A percentile compares a stretch with the other conserved stretches of the same genome.
Evolutionary conservation across 2,888 invertebrate genomes (phyloP).

Genomic region (Drosophila ezoana): DNA sequence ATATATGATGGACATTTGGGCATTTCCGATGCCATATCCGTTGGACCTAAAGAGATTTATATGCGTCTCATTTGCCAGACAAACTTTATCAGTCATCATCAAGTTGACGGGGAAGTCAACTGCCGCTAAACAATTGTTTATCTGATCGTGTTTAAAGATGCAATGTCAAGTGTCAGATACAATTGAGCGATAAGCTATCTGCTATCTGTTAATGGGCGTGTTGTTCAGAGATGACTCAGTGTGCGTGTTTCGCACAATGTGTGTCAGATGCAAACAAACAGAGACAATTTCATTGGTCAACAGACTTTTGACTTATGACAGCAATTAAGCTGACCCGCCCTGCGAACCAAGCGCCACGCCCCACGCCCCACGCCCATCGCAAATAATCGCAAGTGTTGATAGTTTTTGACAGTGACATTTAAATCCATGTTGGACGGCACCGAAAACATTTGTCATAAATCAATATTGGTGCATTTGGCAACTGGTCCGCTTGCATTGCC

Average conservation of each 20-base stretch:
- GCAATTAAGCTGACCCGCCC: conserved; percentile 32
- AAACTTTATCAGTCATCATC: conserved; percentile 10
- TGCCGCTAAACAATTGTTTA: conserved; percentile 15
- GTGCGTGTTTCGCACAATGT: conserved; percentile 13
- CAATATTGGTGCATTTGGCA: conserved; percentile 53
- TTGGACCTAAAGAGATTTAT: background rate
- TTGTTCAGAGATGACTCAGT: conserved; percentile 14
- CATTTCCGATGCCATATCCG: conserved; percentile 14
- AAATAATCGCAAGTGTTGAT: conserved; percentile 30
- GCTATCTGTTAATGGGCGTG: conserved; percentile 9
- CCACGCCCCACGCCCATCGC: background rate
- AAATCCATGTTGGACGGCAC: conserved; percentile 40
- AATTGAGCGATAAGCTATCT: conserved; percentile 21
- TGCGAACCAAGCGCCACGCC: background rate
- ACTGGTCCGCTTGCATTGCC: conserved; percentile 27
- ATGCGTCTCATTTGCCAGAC: conserved; percentile 1
- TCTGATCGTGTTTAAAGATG: conserved; percentile 7
- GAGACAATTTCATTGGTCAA: conserved; percentile 23
- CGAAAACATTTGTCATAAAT: conserved; percentile 67
- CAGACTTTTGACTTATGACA: conserved; percentile 49
- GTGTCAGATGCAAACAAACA: conserved; percentile 5
- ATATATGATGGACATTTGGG: background rate
- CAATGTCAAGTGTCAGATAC: conserved; percentile 12
- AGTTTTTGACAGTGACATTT: conserved; percentile 50
- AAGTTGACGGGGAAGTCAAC: conserved; percentile 8